phyloP scores from a whole-genome alignment of 2,888 invertebrate species.

The Lasioglossum lativentre region DNA sequence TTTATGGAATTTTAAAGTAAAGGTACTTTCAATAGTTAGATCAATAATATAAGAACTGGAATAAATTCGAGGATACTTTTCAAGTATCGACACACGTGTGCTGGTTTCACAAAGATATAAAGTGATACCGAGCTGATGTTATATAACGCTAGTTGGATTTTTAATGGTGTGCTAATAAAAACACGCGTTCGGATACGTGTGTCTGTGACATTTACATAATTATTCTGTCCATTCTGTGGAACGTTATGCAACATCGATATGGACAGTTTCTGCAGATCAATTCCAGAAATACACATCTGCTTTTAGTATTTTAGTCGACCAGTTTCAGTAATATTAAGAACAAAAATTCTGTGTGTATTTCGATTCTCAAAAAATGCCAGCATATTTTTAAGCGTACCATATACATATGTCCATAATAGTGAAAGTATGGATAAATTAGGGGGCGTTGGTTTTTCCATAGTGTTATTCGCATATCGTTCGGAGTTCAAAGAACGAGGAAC shows the following conservation, averaged over 20 bases:
- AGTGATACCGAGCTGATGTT: not conserved
- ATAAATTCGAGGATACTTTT: not conserved
- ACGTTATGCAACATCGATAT: not conserved
- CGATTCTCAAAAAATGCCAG: no score
- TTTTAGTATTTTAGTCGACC: not conserved
- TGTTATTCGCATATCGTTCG: not conserved
- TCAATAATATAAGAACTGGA: not conserved
- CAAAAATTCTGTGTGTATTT: no score
- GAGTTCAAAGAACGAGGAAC: slow-evolving; percentile 28
- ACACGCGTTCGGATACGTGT: not conserved
- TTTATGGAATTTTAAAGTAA: no score
- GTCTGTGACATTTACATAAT: slow-evolving; percentile 1
- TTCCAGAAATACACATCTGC: not conserved
- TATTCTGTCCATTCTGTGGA: not conserved
- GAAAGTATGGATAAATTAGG: not conserved
- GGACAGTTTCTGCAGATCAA: not conserved
- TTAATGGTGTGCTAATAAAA: not conserved
- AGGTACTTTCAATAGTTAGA: no score
- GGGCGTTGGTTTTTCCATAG: not conserved
- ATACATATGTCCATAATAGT: no score
- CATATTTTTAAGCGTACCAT: no score
- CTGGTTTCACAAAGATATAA: not conserved
- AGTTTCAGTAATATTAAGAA: no score
- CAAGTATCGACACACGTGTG: not conserved
- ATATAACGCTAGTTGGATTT: not conserved